A percentile compares a stretch with the other conserved stretches of the same genome.
phyloP scores from a whole-genome alignment of 2,113 vertebrate genomes.

The Mesembrinibis cayennensis region DNA sequence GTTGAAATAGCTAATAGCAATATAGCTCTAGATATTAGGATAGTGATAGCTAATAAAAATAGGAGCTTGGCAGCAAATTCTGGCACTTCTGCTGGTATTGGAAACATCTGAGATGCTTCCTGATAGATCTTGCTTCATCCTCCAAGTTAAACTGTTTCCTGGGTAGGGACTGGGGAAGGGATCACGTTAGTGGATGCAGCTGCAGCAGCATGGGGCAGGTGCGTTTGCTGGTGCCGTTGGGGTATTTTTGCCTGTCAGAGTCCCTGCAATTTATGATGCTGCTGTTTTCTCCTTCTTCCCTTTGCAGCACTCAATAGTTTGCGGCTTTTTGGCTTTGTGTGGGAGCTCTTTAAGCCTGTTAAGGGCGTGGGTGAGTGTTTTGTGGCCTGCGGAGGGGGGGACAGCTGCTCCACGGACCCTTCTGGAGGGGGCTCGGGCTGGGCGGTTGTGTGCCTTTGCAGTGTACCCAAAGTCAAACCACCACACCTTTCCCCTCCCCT shows the following conservation, averaged over 20 bases:
- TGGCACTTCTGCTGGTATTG: background rate
- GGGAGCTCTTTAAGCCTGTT: background rate
- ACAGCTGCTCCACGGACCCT: background rate
- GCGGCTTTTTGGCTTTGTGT: background rate
- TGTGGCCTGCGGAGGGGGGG: background rate
- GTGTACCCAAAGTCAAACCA: background rate
- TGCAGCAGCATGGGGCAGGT: rapidly evolving
- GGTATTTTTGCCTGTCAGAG: background rate
- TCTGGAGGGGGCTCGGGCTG: background rate
- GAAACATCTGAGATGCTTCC: background rate
- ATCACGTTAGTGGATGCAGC: background rate
- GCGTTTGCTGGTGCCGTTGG: rapidly evolving
- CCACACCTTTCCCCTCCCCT: background rate
- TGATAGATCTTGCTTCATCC: background rate
- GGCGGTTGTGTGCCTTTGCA: background rate
- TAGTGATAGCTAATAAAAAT: background rate
- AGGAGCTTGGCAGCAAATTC: background rate
- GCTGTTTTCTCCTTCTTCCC: background rate
- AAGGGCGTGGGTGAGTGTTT: background rate
- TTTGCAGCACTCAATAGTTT: background rate
- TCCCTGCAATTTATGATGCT: background rate
- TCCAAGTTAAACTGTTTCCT: background rate
- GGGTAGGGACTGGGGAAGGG: background rate
- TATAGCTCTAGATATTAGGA: background rate
- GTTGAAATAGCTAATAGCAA: background rate